A percentile compares a stretch with the other conserved stretches of the same genome.
Evolutionary conservation across 2,797 vertebrate genomes (phyloP).

Genomic region (Rallus crepitans): DNA sequence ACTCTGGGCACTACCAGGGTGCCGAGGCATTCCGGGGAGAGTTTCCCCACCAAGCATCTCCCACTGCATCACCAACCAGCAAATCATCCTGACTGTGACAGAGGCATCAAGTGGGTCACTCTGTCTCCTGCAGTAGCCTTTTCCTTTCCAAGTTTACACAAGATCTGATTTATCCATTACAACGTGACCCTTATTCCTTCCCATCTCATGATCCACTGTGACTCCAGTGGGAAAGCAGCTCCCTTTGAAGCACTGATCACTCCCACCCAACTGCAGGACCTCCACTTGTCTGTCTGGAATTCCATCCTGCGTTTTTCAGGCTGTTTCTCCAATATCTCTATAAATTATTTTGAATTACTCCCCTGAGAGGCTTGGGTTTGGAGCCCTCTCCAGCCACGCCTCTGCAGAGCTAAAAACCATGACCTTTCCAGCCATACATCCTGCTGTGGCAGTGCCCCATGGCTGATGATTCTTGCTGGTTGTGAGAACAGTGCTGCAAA

Average conservation of each 20-base stretch:
- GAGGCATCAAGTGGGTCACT: rapidly evolving
- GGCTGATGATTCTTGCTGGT: background rate
- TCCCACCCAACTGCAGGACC: background rate
- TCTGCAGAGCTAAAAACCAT: background rate
- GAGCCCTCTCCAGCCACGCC: background rate
- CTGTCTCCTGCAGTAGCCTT: background rate
- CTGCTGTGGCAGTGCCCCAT: rapidly evolving
- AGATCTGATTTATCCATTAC: background rate
- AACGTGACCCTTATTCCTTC: background rate
- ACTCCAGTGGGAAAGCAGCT: background rate
- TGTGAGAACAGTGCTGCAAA: background rate
- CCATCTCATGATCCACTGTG: rapidly evolving
- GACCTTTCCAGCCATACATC: background rate
- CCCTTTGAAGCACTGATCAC: background rate
- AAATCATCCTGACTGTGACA: background rate
- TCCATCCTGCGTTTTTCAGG: background rate
- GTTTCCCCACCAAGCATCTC: background rate
- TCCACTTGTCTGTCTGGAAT: rapidly evolving
- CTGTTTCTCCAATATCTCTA: background rate
- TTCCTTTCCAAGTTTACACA: background rate
- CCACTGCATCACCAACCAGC: background rate
- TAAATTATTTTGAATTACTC: background rate
- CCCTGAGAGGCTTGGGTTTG: background rate
- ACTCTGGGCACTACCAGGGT: rapidly evolving
- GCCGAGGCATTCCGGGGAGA: background rate